Evolutionary conservation across 2,113 vertebrate species (phyloP).

Genomic region (Vidua chalybeata): DNA sequence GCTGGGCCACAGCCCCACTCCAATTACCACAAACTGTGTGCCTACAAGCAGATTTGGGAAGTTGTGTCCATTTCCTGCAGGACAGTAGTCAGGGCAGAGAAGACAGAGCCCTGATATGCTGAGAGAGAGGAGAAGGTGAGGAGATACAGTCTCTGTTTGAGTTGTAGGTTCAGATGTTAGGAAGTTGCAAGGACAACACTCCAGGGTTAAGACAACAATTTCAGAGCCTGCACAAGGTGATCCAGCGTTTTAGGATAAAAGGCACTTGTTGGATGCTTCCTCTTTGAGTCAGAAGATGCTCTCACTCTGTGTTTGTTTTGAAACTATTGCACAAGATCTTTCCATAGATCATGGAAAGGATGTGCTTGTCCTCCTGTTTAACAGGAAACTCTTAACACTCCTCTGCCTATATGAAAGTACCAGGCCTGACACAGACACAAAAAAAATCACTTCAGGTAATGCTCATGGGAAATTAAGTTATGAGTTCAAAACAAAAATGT

Average conservation of each 20-base stretch:
- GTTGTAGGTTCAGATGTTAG: not conserved
- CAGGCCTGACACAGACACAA: not conserved
- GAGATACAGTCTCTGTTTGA: not conserved
- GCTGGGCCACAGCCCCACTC: not conserved
- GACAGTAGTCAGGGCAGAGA: not conserved
- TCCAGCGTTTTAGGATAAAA: not conserved
- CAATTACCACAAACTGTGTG: not conserved
- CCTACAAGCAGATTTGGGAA: not conserved
- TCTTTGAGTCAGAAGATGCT: not conserved
- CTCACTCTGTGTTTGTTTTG: not conserved
- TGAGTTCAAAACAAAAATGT: not conserved
- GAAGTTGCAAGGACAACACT: not conserved
- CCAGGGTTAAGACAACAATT: not conserved
- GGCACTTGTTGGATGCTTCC: not conserved
- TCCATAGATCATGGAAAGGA: not conserved
- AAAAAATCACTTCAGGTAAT: not conserved
- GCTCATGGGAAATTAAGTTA: not conserved
- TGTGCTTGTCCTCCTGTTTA: not conserved
- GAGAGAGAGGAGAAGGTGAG: not conserved
- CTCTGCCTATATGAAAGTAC: not conserved
- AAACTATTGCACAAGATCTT: not conserved
- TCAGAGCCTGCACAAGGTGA: not conserved
- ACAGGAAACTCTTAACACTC: not conserved
- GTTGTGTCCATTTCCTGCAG: not conserved
- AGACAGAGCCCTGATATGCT: not conserved